A percentile compares a stretch with the other conserved stretches of the same genome.
phyloP scores from a whole-genome alignment of 2,113 vertebrate genomes.

The Perccottus glenii region DNA sequence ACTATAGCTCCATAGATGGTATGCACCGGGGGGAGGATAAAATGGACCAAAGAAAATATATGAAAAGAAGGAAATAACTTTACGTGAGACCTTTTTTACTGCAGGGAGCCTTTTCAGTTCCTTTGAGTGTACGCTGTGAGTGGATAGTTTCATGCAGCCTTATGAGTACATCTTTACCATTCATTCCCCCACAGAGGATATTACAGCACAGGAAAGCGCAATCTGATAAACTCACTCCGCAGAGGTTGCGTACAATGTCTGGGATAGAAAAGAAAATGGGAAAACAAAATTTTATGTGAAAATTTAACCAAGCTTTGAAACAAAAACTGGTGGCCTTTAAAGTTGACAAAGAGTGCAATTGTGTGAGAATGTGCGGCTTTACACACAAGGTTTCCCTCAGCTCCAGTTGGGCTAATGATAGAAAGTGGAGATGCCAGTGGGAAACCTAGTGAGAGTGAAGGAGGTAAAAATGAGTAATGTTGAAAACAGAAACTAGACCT shows the following conservation, averaged over 20 bases:
- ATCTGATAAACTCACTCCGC: constrained; percentile 25
- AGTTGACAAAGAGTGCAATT: not conserved
- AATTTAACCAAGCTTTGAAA: constrained; percentile 4
- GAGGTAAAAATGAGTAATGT: constrained; percentile 34
- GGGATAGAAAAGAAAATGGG: constrained; percentile 2
- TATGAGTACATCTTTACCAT: constrained; percentile 22
- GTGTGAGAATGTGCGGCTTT: not conserved
- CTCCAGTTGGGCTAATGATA: constrained; percentile 10
- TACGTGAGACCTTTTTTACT: constrained; percentile 41
- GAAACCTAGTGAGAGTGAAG: constrained; percentile 25
- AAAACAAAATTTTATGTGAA: constrained; percentile 20
- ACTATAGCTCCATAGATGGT: constrained; percentile 40
- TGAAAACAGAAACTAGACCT: constrained; percentile 58
- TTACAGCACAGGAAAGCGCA: constrained; percentile 33
- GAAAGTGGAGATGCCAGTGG: constrained; percentile 24
- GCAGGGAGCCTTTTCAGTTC: constrained; percentile 12
- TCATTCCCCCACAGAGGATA: constrained; percentile 22
- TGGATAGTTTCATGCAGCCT: constrained; percentile 15
- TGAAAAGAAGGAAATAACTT: constrained; percentile 43
- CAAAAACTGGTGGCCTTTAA: constrained; percentile 27
- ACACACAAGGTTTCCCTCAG: constrained; percentile 18
- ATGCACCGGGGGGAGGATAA: constrained; percentile 40
- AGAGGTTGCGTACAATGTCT: constrained; percentile 5
- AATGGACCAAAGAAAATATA: constrained; percentile 45
- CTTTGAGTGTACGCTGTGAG: constrained; percentile 18